Base-by-base conservation (phyloP, 2,113 vertebrate species). In the Gnathonemus echidnorhynchus region DNA sequence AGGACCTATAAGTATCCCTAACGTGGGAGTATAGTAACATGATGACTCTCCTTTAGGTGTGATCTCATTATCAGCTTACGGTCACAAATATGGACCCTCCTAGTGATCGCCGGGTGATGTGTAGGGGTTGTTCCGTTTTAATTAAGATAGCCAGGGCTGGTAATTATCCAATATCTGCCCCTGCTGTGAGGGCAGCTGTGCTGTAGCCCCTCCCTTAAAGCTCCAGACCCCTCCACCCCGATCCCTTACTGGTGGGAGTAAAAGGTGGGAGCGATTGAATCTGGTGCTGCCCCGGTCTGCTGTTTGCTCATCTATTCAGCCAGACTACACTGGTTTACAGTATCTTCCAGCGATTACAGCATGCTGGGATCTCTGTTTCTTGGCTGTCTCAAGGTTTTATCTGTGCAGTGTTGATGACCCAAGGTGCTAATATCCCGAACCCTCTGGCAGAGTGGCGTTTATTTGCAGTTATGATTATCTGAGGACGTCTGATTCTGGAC, bases 21-120 rank as follows among this genome's bases (percentile, higher is more conserved):
- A 89, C 88, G 91, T 66, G 89, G 83, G 90, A 90, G 92, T 91
- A 90, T 91, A 85, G 93, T 89, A 92, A 91, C 87, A 74, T 85
- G 35, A 85, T 27, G 46, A 21, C 39, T 45, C 80, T 87, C 49
- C 49, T 89, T 42, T 39, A 74, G 93, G 93, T 77, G 89, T 74
- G 48, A 90, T 87, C 52, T 21, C 86, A 56, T 42, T 56, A 87
- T 17, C 45, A 53, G 31, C 31, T 58, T 87, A 56, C 27, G 24
- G 48, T 31, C 48, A 49, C 15, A 31, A 87, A 53, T 39, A 42
- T 56, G 86, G 52, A 39, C 1, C 49, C 50, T 0, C 49, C 49
- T 8, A 17, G 27, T 50, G 8, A 9, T 21, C 19, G 11, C 5
- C 0, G 4, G 15, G 24, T 56, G 31, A 56, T 53, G 4, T 87